Percentiles rank a stretch among this genome's conserved stretches.
Conservation (phyloP, 53 echinoderm and acorn worm genomes). For the Patiria pectinifera region DNA sequence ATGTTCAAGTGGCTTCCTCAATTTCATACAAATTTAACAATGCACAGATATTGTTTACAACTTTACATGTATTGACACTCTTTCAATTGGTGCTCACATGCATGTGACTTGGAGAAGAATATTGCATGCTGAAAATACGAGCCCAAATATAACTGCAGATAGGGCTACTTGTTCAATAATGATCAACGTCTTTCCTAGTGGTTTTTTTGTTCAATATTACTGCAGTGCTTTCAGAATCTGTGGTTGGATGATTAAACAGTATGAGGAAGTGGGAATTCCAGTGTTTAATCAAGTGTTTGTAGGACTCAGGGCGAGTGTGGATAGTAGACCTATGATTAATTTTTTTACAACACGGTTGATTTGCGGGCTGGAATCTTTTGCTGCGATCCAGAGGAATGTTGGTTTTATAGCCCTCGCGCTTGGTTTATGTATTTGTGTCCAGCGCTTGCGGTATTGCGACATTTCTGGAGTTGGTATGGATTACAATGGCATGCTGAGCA, state of each 20-base stretch:
- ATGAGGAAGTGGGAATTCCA: background rate
- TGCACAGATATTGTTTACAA: too few species aligned
- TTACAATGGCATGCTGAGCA: slow-evolving; percentile 32
- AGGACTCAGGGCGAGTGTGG: background rate
- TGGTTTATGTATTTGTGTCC: background rate
- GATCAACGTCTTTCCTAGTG: too few species aligned
- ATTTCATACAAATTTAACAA: too few species aligned
- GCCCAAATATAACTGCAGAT: too few species aligned
- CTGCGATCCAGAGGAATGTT: background rate
- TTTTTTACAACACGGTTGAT: slow-evolving; percentile 6
- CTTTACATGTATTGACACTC: too few species aligned
- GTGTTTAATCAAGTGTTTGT: background rate
- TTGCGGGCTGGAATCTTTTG: slow-evolving; percentile 6
- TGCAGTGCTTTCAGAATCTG: background rate
- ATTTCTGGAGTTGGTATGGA: slow-evolving; percentile 42
- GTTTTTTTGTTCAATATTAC: background rate
- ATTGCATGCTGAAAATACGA: too few species aligned
- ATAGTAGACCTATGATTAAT: background rate
- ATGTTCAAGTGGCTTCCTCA: too few species aligned
- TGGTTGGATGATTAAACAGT: background rate
- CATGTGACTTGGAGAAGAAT: too few species aligned
- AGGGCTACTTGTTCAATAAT: too few species aligned
- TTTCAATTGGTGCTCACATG: too few species aligned
- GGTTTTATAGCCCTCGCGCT: background rate
- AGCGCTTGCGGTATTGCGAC: slow-evolving; percentile 6